A percentile compares a stretch with the other conserved stretches of the same genome.
Evolutionary conservation across 2,113 vertebrate species (phyloP).

Genomic region (Podocnemis expansa): DNA sequence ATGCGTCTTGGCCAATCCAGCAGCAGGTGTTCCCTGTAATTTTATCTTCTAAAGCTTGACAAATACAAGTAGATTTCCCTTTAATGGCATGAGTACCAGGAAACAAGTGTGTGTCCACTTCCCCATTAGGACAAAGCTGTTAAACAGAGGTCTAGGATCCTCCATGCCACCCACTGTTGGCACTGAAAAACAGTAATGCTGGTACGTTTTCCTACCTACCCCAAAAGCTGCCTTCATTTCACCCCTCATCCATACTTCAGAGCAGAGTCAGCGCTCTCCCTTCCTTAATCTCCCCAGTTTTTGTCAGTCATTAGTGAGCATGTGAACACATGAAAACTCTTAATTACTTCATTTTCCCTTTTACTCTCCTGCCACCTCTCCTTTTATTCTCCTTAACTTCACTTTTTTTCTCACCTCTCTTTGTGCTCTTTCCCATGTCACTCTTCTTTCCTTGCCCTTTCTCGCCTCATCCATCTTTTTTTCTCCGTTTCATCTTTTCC

Average conservation of each 20-base stretch:
- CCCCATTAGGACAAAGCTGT: background rate
- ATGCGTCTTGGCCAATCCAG: rapidly evolving
- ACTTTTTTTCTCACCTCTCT: background rate
- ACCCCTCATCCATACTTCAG: background rate
- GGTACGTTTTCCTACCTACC: background rate
- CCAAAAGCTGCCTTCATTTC: background rate
- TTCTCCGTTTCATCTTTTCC: background rate
- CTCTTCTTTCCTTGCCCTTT: background rate
- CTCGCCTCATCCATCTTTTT: background rate
- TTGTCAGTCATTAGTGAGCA: background rate
- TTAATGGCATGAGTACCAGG: background rate
- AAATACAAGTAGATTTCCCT: rapidly evolving
- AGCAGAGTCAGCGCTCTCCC: background rate
- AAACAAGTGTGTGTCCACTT: background rate
- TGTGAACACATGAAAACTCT: background rate
- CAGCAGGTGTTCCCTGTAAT: rapidly evolving
- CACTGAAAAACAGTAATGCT: background rate
- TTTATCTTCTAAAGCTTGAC: rapidly evolving
- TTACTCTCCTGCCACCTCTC: background rate
- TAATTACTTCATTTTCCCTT: background rate
- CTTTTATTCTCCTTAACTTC: background rate
- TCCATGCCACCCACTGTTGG: rapidly evolving
- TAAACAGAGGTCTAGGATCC: rapidly evolving
- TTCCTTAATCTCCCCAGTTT: background rate
- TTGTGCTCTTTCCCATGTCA: background rate